These are phyloP conservation scores for Lepus americanus DNA, from an alignment of 2,113 vertebrate species.

Conservation along the genomic window DNA sequence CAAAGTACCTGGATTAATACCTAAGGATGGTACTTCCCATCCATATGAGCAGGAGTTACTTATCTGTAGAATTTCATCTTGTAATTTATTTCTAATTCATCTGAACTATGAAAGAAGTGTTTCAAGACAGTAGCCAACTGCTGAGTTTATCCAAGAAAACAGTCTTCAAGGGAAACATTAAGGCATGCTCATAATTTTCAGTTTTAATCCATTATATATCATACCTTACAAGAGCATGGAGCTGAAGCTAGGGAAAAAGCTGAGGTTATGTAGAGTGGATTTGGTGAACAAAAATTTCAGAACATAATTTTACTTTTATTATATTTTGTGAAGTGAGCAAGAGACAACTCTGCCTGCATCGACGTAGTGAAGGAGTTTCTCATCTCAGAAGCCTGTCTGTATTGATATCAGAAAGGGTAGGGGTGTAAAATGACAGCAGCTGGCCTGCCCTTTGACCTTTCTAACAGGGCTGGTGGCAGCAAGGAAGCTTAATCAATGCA, in stretches of 20 bases:
- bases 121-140: background rate
- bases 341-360: constrained; percentile 16
- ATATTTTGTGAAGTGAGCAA: constrained; percentile 59
- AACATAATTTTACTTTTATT: constrained; percentile 61
- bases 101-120: background rate
- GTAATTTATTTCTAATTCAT: background rate
- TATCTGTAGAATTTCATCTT: background rate
- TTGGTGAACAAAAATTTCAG: constrained; percentile 27
- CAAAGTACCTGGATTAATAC: background rate
- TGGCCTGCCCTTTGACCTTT: constrained; percentile 90
- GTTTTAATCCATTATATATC: constrained; percentile 20
- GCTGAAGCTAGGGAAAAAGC: background rate
- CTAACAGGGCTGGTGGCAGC: constrained; percentile 89
- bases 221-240: background rate
- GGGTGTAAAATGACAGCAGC: constrained; percentile 83
- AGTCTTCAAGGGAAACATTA: background rate
- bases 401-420: constrained; percentile 84
- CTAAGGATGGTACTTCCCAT: background rate
- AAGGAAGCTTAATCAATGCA: constrained; percentile 95
- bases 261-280: constrained; percentile 11
- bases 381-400: constrained; percentile 79
- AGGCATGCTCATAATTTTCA: background rate
- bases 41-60: background rate
- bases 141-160: background rate
- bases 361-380: constrained; percentile 66